These are phyloP conservation scores for Margaritifera margaritifera DNA, from an alignment of 2,888 invertebrate genomes.

Conservation along the genomic window DNA sequence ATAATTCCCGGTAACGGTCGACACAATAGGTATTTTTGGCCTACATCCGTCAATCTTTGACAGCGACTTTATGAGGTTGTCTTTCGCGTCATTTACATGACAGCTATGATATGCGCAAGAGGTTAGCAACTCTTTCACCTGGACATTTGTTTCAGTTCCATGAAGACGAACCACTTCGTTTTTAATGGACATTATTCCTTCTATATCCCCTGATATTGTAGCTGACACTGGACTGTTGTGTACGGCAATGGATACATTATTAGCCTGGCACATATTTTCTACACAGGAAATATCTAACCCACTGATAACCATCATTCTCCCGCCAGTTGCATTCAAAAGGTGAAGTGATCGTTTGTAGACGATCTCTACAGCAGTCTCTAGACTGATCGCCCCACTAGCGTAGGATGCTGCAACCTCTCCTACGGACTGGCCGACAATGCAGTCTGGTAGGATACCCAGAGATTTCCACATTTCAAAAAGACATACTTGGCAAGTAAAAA, in stretches of 20 bases:
- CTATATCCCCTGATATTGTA: constrained; percentile 40
- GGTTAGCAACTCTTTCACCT: constrained; percentile 26
- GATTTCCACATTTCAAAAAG: constrained; percentile 25
- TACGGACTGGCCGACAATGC: constrained; percentile 43
- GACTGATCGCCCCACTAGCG: constrained; percentile 26
- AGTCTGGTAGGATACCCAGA: constrained; percentile 29
- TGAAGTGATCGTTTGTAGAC: constrained; percentile 30
- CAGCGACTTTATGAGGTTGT: constrained; percentile 14
- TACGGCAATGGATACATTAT: constrained; percentile 26
- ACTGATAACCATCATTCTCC: constrained; percentile 36
- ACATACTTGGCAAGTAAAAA: constrained; percentile 43
- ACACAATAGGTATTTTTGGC: constrained; percentile 28
- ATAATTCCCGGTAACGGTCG: constrained; percentile 36
- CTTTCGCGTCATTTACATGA: constrained; percentile 25
- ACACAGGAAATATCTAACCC: constrained; percentile 19
- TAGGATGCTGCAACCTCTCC: constrained; percentile 48
- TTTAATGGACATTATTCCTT: constrained; percentile 24
- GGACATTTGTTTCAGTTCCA: background rate
- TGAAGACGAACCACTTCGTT: constrained; percentile 7
- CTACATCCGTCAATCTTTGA: constrained; percentile 7
- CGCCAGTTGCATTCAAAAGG: constrained; percentile 22
- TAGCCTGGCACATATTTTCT: constrained; percentile 6
- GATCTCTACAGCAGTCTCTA: constrained; percentile 33
- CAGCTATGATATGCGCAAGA: constrained; percentile 42
- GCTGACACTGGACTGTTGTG: constrained; percentile 38